phyloP scores from a whole-genome alignment of 2,797 vertebrate genomes.

The Eospalax fontanierii region DNA sequence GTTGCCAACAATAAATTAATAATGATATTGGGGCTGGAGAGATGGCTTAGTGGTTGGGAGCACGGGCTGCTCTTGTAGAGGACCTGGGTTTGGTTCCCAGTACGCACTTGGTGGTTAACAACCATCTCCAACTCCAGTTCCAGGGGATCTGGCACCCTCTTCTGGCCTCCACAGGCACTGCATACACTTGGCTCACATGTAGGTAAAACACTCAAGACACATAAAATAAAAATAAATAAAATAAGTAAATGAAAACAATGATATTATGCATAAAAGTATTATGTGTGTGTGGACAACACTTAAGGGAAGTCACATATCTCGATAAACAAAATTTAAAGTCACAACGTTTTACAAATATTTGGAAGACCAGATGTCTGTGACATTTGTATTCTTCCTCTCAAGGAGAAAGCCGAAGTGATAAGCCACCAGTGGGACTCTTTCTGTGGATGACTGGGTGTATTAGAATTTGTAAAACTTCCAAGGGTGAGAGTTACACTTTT shows the following conservation, averaged over 20 bases:
- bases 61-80: too few relatives aligned
- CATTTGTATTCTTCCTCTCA: slow-evolving; percentile 33
- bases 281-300: not conserved
- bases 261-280: not conserved
- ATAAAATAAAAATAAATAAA: too few relatives aligned
- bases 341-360: slow-evolving; percentile 55
- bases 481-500: not conserved
- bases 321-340: slow-evolving; percentile 9
- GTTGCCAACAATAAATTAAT: not conserved
- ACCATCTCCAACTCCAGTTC: too few relatives aligned
- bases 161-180: too few relatives aligned
- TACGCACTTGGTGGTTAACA: too few relatives aligned
- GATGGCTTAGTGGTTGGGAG: too few relatives aligned
- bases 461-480: not conserved
- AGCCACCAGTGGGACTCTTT: slow-evolving; percentile 18
- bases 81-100: too few relatives aligned
- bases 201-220: too few relatives aligned
- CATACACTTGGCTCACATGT: too few relatives aligned
- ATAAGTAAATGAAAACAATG: not conserved
- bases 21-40: too few relatives aligned
- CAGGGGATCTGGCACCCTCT: too few relatives aligned
- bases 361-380: not conserved
- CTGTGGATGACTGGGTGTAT: not conserved
- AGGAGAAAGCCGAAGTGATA: slow-evolving; percentile 22
- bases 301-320: not conserved